Evolutionary conservation across 2,797 vertebrate genomes (phyloP), one percentile per base, ranked within the genome.

Genomic region (Gallinago nigripennis): DNA sequence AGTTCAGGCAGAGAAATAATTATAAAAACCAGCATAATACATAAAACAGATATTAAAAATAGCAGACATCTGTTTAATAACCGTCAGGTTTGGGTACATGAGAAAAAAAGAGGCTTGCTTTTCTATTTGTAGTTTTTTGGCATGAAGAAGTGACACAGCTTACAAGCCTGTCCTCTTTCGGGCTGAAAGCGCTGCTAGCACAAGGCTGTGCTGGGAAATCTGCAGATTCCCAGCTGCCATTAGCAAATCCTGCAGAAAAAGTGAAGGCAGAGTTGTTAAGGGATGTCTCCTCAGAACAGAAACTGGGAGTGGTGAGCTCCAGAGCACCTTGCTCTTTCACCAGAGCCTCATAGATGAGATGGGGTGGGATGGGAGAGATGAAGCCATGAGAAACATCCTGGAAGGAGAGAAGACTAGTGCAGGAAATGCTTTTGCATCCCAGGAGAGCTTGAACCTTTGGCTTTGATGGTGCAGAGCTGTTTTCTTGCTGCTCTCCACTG

Each of bases 41-140:
- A n/a, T 82, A 45, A 87, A 94, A 41, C 12, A 30, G 33, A 53
- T 30, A 28, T 12, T 72, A 64, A 78, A 93, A 75, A 16, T 53
- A 87, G 53, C 57, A 88, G 72, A 68, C 27, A 57, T 57, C 8
- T 0, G 0, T 21, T 81, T 82, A 83, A 72, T 78, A 86, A 68
- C 27, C 21, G 16, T 33, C 37, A 71, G 33, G 33, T 37, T 66
- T 68, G 61, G 19, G 27, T 54, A 68, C 63, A 24, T 61, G 27
- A 87, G 60, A 31, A 79, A 88, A 82, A 30, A 70, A 90, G 41
- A 65, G 4, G 18, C 63, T 88, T 88, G 43, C 33, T 43, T 92
- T 39, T 63, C 61, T 84, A 21, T 87, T 79, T 82, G 58, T n/a
- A 2, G 8, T 4, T 53, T 68, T 71, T 51, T 68, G 39, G 25